Conservation (phyloP, 1,140 invertebrate genomes). For the Ptiloglossa arizonensis region DNA sequence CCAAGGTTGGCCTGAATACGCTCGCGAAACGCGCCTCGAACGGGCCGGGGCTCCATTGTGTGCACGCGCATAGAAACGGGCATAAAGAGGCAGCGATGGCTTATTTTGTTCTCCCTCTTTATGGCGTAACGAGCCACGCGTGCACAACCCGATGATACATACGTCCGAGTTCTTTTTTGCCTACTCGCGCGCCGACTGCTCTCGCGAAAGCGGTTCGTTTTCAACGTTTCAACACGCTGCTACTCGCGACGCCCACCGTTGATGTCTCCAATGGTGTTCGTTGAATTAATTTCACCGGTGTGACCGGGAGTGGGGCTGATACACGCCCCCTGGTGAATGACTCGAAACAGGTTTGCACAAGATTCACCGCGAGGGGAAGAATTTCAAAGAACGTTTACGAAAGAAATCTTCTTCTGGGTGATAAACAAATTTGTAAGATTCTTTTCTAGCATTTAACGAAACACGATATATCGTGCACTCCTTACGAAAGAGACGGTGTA, state of each 20-base stretch:
- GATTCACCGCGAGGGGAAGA: too few relatives aligned
- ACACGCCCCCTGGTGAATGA: neutral
- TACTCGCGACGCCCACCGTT: neutral
- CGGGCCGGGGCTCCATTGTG: neutral
- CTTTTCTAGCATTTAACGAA: too few relatives aligned
- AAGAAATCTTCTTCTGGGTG: too few relatives aligned
- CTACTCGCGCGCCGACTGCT: neutral
- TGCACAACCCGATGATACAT: neutral
- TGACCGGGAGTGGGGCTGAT: too few relatives aligned
- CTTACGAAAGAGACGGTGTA: too few relatives aligned
- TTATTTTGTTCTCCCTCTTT: conserved; percentile 16
- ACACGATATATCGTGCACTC: too few relatives aligned
- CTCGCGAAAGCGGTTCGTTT: conserved; percentile 12
- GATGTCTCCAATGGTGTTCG: neutral
- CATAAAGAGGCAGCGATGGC: conserved; percentile 17
- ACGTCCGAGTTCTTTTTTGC: conserved; percentile 18
- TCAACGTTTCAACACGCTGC: neutral
- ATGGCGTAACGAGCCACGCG: conserved; percentile 22
- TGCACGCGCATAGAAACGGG: conserved; percentile 3
- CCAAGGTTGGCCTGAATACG: conserved; percentile 20
- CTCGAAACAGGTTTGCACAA: too few relatives aligned
- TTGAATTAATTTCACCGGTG: neutral
- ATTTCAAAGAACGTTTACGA: too few relatives aligned
- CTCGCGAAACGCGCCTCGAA: neutral
- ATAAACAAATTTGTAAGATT: too few relatives aligned